Conservation (phyloP, 2,797 vertebrate species). For the Coregonus sp. region DNA sequence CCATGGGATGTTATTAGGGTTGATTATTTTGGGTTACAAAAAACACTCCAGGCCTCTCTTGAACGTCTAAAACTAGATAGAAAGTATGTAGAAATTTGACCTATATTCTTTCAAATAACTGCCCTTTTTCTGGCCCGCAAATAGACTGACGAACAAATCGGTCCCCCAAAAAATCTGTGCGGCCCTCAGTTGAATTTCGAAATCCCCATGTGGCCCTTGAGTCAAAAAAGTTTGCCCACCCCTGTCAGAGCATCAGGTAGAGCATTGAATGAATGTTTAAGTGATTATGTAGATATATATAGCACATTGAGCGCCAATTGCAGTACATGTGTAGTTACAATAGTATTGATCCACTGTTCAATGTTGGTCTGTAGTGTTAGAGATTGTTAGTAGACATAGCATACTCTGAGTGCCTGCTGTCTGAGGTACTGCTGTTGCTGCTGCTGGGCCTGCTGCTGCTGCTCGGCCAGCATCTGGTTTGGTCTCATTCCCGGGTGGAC, state of each 20-base stretch:
- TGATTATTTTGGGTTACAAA: conserved; percentile 49
- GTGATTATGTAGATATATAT: neutral
- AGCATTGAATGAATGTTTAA: neutral
- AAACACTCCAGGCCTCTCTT: conserved; percentile 4
- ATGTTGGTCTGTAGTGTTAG: conserved; percentile 1
- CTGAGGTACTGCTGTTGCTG: conserved; percentile 74
- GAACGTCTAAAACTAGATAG: too few relatives aligned
- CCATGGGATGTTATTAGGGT: too few relatives aligned
- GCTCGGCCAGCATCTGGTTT: conserved; percentile 89
- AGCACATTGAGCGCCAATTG: neutral
- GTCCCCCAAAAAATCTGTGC: too few relatives aligned
- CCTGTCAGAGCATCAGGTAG: neutral
- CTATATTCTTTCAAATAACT: too few relatives aligned
- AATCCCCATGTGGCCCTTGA: too few relatives aligned
- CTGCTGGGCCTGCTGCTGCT: conserved; percentile 69
- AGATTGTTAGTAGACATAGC: conserved; percentile 18
- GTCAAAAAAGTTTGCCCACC: too few relatives aligned
- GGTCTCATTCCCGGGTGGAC: conserved; percentile 87
- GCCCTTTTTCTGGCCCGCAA: too few relatives aligned
- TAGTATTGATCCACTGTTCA: neutral
- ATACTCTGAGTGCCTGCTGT: conserved; percentile 85
- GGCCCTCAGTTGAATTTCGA: too few relatives aligned
- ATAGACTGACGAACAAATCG: too few relatives aligned
- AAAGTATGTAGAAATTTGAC: too few relatives aligned
- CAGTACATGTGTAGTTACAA: neutral